Evolutionary conservation across 1,140 invertebrate genomes (phyloP), one percentile per base, ranked within the genome.

Genomic region (Drosophila prosaltans): DNA sequence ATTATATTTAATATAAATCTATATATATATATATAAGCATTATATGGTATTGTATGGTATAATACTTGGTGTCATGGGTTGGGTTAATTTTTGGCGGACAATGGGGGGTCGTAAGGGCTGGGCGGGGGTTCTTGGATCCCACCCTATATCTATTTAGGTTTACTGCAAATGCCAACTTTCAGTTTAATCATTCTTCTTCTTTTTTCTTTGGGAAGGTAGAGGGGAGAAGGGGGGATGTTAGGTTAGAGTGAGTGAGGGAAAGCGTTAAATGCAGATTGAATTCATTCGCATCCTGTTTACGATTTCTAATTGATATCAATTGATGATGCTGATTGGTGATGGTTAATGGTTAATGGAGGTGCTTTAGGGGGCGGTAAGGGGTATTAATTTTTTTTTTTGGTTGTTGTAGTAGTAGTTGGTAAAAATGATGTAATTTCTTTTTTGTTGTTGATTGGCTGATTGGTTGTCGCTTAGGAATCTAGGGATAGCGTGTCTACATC

Each of bases 401-500:
- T 26, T 51, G 21, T 51, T 51, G 21, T 43, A 41, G 21, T 48
- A 30, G 32, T 36, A 6, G 32, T 36, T 36, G 32, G 32, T 36
- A 36, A 36, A 36, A 36, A 36, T 36, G 32, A 36, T 36, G 32
- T 51, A 24, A 26, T 51, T 8, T 30, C 28, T 30, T 30, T 30
- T 26, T 24, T 11, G 21, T 45, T 63, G n/a, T 63, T 32, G 61
- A 60, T 36, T 36, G 59, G 21, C 39, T 36, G 55, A 8, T 24
- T 55, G 30, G 39, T 58, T 59, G 8, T 67, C 43, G 57, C 77
- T 90, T 92, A 92, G 69, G 91, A 92, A 72, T 92, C 91, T 91
- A 92, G 78, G 65, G 92, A 92, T 80, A 92, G 81, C 84, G 90
- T 91, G 83, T 92, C 92, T 92, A 92, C 92, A 74, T 92, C 92